These are phyloP conservation scores for Carposina sasakii DNA, from an alignment of 1,140 invertebrate species.

Conservation along the genomic window DNA sequence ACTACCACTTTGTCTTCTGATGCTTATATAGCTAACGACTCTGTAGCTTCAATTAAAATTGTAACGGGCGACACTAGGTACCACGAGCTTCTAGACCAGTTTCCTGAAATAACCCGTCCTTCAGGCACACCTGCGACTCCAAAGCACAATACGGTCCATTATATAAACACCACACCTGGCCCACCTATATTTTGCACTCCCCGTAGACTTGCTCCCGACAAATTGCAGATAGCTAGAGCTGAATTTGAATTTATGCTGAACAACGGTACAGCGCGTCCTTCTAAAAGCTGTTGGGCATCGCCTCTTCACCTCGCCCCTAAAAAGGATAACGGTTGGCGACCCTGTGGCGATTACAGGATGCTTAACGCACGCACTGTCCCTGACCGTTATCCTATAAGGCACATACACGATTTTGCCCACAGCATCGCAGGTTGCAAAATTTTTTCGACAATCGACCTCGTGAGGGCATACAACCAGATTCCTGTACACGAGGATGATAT, in stretches of 20 bases:
- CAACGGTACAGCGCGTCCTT: constrained; percentile 21
- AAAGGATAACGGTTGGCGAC: constrained; percentile 38
- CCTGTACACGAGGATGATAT: constrained; percentile 61
- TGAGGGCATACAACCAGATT: too few species aligned
- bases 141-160: not conserved
- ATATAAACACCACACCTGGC: constrained; percentile 30
- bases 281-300: not conserved
- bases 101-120: constrained; percentile 10
- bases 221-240: constrained; percentile 28
- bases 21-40: constrained; percentile 39
- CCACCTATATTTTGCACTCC: constrained; percentile 29
- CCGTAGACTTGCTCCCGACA: constrained; percentile 39
- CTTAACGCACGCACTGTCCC: constrained; percentile 43
- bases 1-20: not conserved
- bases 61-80: not conserved
- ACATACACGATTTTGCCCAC: not conserved
- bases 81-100: not conserved
- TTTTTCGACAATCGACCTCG: constrained; percentile 30
- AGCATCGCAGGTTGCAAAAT: constrained; percentile 11
- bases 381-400: not conserved
- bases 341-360: constrained; percentile 45
- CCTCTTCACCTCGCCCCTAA: constrained; percentile 49
- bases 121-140: not conserved
- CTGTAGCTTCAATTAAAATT: constrained; percentile 13
- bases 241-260: constrained; percentile 46